Evolutionary conservation across 2,888 invertebrate genomes (phyloP).

Genomic region (Pterostichus madidus): DNA sequence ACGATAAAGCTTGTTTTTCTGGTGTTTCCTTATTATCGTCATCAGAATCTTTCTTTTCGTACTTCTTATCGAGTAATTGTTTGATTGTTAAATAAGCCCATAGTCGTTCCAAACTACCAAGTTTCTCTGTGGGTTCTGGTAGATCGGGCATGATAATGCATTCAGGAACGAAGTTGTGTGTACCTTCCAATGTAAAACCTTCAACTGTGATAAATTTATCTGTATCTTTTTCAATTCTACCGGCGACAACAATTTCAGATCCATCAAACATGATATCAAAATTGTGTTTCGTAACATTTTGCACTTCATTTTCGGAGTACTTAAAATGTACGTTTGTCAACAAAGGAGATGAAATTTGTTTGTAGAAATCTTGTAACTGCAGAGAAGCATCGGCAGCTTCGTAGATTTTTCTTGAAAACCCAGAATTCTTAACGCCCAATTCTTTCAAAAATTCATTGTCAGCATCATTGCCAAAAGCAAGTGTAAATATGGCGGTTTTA

Average conservation of each 20-base stretch:
- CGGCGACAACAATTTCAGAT: slow-evolving; percentile 81
- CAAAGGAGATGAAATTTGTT: slow-evolving; percentile 77
- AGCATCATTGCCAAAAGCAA: slow-evolving; percentile 77
- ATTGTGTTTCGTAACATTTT: slow-evolving; percentile 75
- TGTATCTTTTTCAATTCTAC: slow-evolving; percentile 72
- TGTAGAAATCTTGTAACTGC: slow-evolving; percentile 76
- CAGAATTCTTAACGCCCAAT: slow-evolving; percentile 76
- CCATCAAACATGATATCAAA: slow-evolving; percentile 80
- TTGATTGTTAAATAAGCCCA: slow-evolving; percentile 82
- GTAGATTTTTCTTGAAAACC: slow-evolving; percentile 77
- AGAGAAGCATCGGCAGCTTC: slow-evolving; percentile 75
- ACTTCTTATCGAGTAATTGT: slow-evolving; percentile 79
- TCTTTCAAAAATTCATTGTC: slow-evolving; percentile 76
- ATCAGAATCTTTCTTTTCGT: slow-evolving; percentile 70
- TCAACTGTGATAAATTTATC: slow-evolving; percentile 38
- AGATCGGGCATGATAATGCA: slow-evolving; percentile 52
- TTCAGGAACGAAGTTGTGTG: slow-evolving; percentile 70
- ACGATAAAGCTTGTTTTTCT: slow-evolving; percentile 79
- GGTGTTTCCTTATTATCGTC: slow-evolving; percentile 71
- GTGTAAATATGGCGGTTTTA: slow-evolving; percentile 74
- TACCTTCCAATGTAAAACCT: slow-evolving; percentile 69
- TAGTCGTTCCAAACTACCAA: slow-evolving; percentile 77
- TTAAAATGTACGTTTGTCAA: slow-evolving; percentile 76
- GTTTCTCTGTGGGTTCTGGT: slow-evolving; percentile 23
- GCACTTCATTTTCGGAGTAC: slow-evolving; percentile 70